phyloP scores from a whole-genome alignment of 2,888 invertebrate species.

The Ceraclea dissimilis region DNA sequence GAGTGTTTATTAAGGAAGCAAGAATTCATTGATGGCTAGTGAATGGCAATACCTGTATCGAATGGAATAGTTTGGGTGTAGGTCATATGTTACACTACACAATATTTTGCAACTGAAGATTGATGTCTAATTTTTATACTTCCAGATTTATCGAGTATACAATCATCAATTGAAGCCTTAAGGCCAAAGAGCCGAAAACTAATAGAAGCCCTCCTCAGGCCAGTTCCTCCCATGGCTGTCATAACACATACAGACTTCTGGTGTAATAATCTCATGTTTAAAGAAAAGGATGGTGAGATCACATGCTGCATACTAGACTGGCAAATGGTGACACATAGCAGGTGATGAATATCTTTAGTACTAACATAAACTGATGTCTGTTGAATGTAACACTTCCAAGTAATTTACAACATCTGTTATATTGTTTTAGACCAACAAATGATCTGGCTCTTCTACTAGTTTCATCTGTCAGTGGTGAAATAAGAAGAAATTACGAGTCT shows the following conservation, averaged over 20 bases:
- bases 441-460: slow-evolving; percentile 66
- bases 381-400: too few species aligned
- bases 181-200: slow-evolving; percentile 63
- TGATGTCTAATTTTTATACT: slow-evolving; percentile 1
- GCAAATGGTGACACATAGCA: slow-evolving; percentile 77
- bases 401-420: not conserved
- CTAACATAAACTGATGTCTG: too few species aligned
- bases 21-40: too few species aligned
- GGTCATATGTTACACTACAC: too few species aligned
- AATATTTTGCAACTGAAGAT: too few species aligned
- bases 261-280: slow-evolving; percentile 72
- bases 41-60: too few species aligned
- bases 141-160: slow-evolving; percentile 29
- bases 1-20: too few species aligned
- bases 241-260: slow-evolving; percentile 80
- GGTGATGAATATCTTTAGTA: slow-evolving; percentile 27
- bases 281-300: slow-evolving; percentile 43
- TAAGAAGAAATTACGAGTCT: slow-evolving; percentile 57
- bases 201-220: slow-evolving; percentile 61
- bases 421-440: slow-evolving; percentile 56
- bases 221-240: slow-evolving; percentile 64
- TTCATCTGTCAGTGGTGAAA: slow-evolving; percentile 64
- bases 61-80: too few species aligned
- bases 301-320: slow-evolving; percentile 70
- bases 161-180: slow-evolving; percentile 57